A percentile compares a stretch with the other conserved stretches of the same genome.
phyloP scores from a whole-genome alignment of 1,140 invertebrate genomes.

The Ceratosolen solmsi region DNA sequence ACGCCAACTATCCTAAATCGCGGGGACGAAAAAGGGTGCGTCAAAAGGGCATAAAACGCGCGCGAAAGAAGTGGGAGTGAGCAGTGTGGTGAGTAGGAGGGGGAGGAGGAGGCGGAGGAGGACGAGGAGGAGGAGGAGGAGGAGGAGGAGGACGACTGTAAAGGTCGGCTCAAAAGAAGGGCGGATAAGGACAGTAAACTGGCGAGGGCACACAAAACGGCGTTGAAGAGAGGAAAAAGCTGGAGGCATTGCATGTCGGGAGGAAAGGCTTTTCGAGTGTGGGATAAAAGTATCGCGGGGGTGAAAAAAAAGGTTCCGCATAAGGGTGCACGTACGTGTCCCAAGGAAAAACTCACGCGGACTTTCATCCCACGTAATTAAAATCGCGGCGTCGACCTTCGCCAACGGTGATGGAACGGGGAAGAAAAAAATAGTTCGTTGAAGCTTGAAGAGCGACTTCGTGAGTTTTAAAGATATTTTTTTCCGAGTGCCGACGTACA shows the following conservation, averaged over 20 bases:
- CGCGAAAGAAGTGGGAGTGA: neutral
- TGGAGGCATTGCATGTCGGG: neutral
- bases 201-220: neutral
- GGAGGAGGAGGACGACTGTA: neutral
- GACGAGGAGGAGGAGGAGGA: neutral
- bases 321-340: constrained; percentile 29
- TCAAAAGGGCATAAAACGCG: constrained; percentile 21
- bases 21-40: constrained; percentile 44
- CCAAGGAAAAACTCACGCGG: constrained; percentile 54
- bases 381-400: constrained; percentile 65
- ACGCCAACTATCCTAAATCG: constrained; percentile 57
- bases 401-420: constrained; percentile 10
- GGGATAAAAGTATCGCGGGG: constrained; percentile 38
- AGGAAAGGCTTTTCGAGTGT: constrained; percentile 13
- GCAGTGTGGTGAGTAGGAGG: neutral
- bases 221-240: constrained; percentile 11
- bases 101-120: neutral
- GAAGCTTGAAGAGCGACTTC: neutral
- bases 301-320: constrained; percentile 40
- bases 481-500: neutral
- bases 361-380: constrained; percentile 71
- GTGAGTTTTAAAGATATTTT: neutral
- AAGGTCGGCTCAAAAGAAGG: constrained; percentile 11
- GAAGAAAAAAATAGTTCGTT: neutral
- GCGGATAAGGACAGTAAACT: constrained; percentile 30